Percentiles rank a stretch among this genome's conserved stretches.
Evolutionary conservation across 2,113 vertebrate genomes (phyloP).

Genomic region (human): DNA sequence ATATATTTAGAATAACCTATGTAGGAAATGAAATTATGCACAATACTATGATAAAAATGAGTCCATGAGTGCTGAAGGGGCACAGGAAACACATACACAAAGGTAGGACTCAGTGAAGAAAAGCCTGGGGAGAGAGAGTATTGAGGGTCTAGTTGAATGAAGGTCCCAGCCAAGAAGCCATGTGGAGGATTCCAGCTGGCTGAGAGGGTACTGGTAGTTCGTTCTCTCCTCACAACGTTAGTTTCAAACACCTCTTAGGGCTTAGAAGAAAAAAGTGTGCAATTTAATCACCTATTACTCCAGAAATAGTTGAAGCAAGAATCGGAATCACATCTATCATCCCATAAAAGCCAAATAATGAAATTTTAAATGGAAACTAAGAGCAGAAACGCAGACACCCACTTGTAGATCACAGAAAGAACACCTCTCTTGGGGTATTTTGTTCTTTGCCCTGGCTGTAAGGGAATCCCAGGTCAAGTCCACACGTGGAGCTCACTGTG

Average conservation of each 20-base stretch:
- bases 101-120: background rate
- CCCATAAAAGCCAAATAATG: background rate
- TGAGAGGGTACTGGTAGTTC: background rate
- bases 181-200: background rate
- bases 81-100: background rate
- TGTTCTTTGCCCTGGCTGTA: background rate
- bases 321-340: background rate
- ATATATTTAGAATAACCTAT: background rate
- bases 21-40: background rate
- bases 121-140: background rate
- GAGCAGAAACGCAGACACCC: background rate
- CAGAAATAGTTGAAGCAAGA: background rate
- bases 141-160: background rate
- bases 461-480: background rate
- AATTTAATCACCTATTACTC: background rate
- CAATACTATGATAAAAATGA: background rate
- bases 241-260: background rate
- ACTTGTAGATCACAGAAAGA: background rate
- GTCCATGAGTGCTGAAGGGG: background rate
- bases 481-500: background rate
- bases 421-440: background rate
- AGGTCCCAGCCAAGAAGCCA: background rate
- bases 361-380: background rate
- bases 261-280: background rate
- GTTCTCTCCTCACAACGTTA: background rate